Base-by-base conservation (phyloP, 2,888 invertebrate genomes). In the Oscheius sp. region DNA sequence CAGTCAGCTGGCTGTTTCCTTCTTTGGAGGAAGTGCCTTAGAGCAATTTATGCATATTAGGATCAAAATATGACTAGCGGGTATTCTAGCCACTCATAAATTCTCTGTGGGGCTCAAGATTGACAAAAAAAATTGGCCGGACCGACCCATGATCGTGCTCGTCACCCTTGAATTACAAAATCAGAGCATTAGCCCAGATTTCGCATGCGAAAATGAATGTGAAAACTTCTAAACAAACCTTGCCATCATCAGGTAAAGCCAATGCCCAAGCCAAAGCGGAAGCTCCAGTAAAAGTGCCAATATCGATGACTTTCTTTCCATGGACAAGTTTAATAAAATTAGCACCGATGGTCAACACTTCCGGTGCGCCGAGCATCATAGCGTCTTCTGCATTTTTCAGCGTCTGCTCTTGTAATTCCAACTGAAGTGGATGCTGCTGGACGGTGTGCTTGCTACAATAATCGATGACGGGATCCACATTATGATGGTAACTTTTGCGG, bases 221-320 rank as follows among this genome's bases (percentile, higher is more conserved):
- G n/a, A n/a, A n/a, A n/a, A n/a, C n/a, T n/a, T n/a, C n/a, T n/a
- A n/a, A n/a, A n/a, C 56, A n/a, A 29, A 72, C 72, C 76, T 88
- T 82, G 12, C 89, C 90, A 78, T 89, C 89, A 7, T 84, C 85
- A 16, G 89, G 89, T 9, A 90, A 72, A 29, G 87, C 88, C 29
- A 89, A 77, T 12, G 90, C 90, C 77, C 89, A 88, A 0, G 88
- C 84, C 59, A 90, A 79, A 0, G 89, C 83, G 21, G 89, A 89
- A 69, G 87, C 87, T 2, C 90, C 90, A 7, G 90, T 90, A 81
- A 87, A 90, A 2, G 84, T 85, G 16, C 84, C 85, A 16, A 85
- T 73, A 49, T 85, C 84, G 6, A 85, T 68, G n/a, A 46, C 73
- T 18, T 77, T 72, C 69, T 84, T 85, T 56, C 74, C 84, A 0